phyloP scores from a whole-genome alignment of 1,140 invertebrate species.

The Caenorhabditis tropicalis region DNA sequence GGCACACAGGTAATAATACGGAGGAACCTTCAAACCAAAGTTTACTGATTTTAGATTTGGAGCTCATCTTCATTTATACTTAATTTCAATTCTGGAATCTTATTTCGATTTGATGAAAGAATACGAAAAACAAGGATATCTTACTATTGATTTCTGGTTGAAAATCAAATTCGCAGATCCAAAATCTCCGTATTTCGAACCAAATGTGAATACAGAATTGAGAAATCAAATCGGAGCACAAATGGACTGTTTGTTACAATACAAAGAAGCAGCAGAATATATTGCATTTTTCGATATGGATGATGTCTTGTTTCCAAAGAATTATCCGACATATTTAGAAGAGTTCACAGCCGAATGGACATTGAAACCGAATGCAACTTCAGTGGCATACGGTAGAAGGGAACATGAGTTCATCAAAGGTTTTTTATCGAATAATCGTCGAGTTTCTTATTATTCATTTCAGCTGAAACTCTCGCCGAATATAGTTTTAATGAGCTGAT shows the following conservation, averaged over 20 bases:
- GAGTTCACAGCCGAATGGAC: not conserved
- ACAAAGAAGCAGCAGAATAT: not conserved
- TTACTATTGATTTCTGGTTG: not conserved
- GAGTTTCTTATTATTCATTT: not conserved
- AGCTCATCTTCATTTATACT: not conserved
- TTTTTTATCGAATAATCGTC: not conserved
- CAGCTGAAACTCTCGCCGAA: not conserved
- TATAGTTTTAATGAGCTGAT: not conserved
- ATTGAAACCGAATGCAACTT: not conserved
- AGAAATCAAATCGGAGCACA: not conserved
- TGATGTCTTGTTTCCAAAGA: not conserved
- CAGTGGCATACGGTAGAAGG: not conserved
- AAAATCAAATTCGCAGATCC: not conserved
- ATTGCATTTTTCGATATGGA: constrained; percentile 3
- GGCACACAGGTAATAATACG: not conserved
- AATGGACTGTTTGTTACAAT: not conserved
- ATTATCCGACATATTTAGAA: not conserved
- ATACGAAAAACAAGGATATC: not conserved
- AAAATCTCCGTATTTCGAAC: not conserved
- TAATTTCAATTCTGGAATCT: not conserved
- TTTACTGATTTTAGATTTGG: not conserved
- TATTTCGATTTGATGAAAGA: constrained; percentile 23
- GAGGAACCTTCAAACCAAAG: not conserved
- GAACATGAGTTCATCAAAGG: constrained; percentile 12
- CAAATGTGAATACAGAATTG: not conserved